These are phyloP conservation scores for Andrena hattorfiana DNA, from an alignment of 2,888 invertebrate species.

Conservation along the genomic window DNA sequence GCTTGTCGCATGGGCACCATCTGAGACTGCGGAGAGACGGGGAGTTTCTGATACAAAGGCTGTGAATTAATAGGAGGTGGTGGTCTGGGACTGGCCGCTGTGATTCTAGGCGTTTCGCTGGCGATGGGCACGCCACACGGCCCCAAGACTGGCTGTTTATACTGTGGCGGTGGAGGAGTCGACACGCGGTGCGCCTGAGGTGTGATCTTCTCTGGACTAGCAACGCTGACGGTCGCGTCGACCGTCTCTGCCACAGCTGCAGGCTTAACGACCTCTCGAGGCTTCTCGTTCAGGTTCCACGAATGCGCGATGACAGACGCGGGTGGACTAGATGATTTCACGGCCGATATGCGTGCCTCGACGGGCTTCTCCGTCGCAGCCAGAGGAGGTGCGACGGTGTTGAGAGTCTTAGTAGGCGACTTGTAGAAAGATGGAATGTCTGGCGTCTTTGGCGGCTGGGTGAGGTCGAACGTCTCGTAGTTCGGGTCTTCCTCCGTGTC, in stretches of 20 bases:
- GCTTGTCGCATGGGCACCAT: conserved; percentile 79
- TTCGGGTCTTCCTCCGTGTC: conserved; percentile 91
- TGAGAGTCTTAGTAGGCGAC: conserved; percentile 81
- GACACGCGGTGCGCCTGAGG: conserved; percentile 60
- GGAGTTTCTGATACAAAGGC: conserved; percentile 80
- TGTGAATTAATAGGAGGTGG: conserved; percentile 68
- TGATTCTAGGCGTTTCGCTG: conserved; percentile 74
- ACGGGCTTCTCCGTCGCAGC: conserved; percentile 67
- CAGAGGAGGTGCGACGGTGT: conserved; percentile 47
- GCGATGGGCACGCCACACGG: conserved; percentile 76
- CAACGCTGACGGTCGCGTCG: conserved; percentile 68
- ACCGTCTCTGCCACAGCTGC: conserved; percentile 68
- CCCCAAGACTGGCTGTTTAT: conserved; percentile 73
- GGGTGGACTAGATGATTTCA: conserved; percentile 80
- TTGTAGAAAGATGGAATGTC: conserved; percentile 87
- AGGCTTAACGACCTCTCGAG: conserved; percentile 80
- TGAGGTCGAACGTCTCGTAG: conserved; percentile 86
- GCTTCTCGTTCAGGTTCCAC: conserved; percentile 86
- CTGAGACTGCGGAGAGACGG: conserved; percentile 80
- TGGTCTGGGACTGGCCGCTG: conserved; percentile 73
- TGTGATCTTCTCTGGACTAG: conserved; percentile 71
- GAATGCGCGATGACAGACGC: conserved; percentile 87
- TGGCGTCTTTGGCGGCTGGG: conserved; percentile 86
- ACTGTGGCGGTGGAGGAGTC: conserved; percentile 70
- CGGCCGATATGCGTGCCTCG: conserved; percentile 67